A percentile compares a stretch with the other conserved stretches of the same genome.
Evolutionary conservation across 2,888 invertebrate species (phyloP).

Genomic region (Melanchra persicariae): DNA sequence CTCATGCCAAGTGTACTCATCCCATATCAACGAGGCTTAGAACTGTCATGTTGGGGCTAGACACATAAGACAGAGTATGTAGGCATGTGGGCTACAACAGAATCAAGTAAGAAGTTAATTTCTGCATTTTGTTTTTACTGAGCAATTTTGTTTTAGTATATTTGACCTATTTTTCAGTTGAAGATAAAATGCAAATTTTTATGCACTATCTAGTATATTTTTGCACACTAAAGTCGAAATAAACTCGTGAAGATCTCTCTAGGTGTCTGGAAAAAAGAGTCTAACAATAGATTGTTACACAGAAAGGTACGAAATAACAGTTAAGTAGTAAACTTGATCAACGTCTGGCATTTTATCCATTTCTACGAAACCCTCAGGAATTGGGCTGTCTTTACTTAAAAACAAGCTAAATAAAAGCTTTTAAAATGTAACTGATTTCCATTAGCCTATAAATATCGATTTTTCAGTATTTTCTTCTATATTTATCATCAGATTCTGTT

Average conservation of each 20-base stretch:
- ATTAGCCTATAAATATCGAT: neutral
- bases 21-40: slow-evolving; percentile 30
- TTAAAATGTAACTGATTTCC: neutral
- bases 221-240: no score
- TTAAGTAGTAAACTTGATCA: neutral
- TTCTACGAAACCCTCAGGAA: neutral
- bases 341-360: no score
- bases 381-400: no score
- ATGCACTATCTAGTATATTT: neutral
- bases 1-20: slow-evolving; percentile 4
- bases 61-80: slow-evolving; percentile 14
- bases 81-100: neutral
- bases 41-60: slow-evolving; percentile 28
- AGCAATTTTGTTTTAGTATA: neutral
- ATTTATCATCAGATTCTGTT: slow-evolving; percentile 20
- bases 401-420: no score
- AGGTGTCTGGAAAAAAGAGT: neutral
- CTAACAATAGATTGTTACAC: neutral
- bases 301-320: neutral
- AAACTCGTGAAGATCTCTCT: neutral
- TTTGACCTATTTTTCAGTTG: neutral
- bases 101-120: slow-evolving; percentile 26
- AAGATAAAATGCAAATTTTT: neutral
- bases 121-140: neutral
- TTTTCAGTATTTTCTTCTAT: slow-evolving; percentile 25